Evolutionary conservation across 1,140 invertebrate species (phyloP).

Genomic region (Procambarus clarkii): DNA sequence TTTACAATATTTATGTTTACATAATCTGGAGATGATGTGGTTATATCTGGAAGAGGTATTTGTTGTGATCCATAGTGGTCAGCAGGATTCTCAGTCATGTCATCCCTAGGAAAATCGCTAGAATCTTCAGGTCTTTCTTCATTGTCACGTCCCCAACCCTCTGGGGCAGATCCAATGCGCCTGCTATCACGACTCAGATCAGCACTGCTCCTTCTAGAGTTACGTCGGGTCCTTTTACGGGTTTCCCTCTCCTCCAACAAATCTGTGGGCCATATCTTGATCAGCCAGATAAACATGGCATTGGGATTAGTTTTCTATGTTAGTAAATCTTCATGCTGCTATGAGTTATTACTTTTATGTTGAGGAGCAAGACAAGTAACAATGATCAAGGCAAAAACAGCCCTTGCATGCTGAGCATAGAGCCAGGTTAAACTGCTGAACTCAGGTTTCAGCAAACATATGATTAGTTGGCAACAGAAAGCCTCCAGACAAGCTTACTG

Average conservation of each 20-base stretch:
- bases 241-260: constrained; percentile 67
- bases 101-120: constrained; percentile 3
- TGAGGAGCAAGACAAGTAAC: constrained; percentile 30
- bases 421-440: constrained; percentile 15
- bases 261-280: constrained; percentile 72
- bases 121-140: constrained; percentile 28
- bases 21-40: constrained; percentile 61
- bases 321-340: constrained; percentile 47
- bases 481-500: constrained; percentile 24
- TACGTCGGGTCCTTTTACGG: constrained; percentile 68
- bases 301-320: constrained; percentile 43
- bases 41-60: constrained; percentile 10
- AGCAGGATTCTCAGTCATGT: constrained; percentile 27
- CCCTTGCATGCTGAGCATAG: constrained; percentile 43
- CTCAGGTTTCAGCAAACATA: constrained; percentile 21
- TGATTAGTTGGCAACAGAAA: constrained; percentile 32
- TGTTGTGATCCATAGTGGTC: constrained; percentile 34
- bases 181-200: constrained; percentile 51
- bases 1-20: constrained; percentile 67
- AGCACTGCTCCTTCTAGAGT: constrained; percentile 65
- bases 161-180: constrained; percentile 5
- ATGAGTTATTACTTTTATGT: constrained; percentile 22
- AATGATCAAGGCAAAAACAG: constrained; percentile 28
- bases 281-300: constrained; percentile 50
- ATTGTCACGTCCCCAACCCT: constrained; percentile 20